Conservation (phyloP, 2,113 vertebrate species). For the Macquaria ambigua region DNA sequence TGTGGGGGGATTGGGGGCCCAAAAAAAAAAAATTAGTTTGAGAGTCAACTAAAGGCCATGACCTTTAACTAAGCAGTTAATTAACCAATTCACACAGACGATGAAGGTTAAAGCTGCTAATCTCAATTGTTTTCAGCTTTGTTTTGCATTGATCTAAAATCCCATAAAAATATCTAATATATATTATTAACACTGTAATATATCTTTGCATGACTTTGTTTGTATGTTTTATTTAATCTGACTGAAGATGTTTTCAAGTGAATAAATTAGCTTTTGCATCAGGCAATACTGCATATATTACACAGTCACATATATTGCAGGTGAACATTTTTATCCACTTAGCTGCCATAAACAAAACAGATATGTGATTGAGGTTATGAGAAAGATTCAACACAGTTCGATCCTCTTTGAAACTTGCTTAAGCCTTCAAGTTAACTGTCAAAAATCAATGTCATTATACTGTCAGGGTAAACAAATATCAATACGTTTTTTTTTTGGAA, state of each 20-base stretch:
- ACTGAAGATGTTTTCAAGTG: background rate
- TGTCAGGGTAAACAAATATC: conserved; percentile 15
- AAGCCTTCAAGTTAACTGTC: conserved; percentile 20
- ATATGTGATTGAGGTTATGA: background rate
- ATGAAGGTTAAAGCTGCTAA: background rate
- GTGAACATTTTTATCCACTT: background rate
- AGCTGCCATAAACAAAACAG: background rate
- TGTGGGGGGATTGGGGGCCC: background rate
- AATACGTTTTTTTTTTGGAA: background rate
- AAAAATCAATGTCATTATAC: conserved; percentile 35
- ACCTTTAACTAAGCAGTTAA: conserved; percentile 17
- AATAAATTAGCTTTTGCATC: background rate
- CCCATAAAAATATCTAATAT: background rate
- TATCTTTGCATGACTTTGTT: background rate
- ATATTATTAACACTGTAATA: background rate
- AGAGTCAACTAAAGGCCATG: background rate
- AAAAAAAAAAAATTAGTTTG: background rate
- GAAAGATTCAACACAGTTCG: background rate
- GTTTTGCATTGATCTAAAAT: conserved; percentile 2
- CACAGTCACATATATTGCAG: background rate
- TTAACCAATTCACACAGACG: background rate
- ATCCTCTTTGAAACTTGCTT: background rate
- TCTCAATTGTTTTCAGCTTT: background rate
- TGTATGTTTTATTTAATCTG: background rate
- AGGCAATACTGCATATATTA: background rate